These are phyloP conservation scores for Tethea ocularis DNA, from an alignment of 2,888 invertebrate species.

Conservation along the genomic window DNA sequence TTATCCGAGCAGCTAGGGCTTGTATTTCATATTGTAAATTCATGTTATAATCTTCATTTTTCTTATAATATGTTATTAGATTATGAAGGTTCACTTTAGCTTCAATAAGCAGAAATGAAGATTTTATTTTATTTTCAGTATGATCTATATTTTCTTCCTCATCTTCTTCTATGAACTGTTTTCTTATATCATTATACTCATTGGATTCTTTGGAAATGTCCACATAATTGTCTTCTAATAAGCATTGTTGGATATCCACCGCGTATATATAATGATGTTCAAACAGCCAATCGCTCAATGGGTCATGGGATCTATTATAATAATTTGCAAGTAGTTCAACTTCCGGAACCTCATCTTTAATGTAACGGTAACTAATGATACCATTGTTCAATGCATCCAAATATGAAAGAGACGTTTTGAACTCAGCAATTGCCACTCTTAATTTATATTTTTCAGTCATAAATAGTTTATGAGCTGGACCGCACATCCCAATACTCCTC, in stretches of 20 bases:
- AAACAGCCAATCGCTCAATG: slow-evolving; percentile 59
- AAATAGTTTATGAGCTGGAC: slow-evolving; percentile 32
- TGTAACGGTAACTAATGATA: slow-evolving; percentile 39
- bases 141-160: slow-evolving; percentile 39
- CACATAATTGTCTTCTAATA: slow-evolving; percentile 25
- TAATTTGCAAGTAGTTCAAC: slow-evolving; percentile 29
- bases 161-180: slow-evolving; percentile 27
- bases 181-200: slow-evolving; percentile 36
- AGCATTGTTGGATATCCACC: slow-evolving; percentile 24
- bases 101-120: slow-evolving; percentile 42
- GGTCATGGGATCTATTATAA: slow-evolving; percentile 38
- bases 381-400: slow-evolving; percentile 52
- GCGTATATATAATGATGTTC: slow-evolving; percentile 34
- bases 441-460: slow-evolving; percentile 42
- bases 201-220: slow-evolving; percentile 30
- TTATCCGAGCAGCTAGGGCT: slow-evolving; percentile 38
- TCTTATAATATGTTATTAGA: slow-evolving; percentile 27
- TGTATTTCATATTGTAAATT: slow-evolving; percentile 24
- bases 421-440: slow-evolving; percentile 30
- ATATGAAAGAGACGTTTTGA: slow-evolving; percentile 42
- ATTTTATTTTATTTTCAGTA: slow-evolving; percentile 25
- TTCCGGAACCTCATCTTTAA: slow-evolving; percentile 32
- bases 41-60: slow-evolving; percentile 8
- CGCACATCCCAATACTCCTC: slow-evolving; percentile 27
- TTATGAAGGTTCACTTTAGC: slow-evolving; percentile 32